Conservation (phyloP, 2,888 invertebrate species). For the Platycnemis pennipes region DNA sequence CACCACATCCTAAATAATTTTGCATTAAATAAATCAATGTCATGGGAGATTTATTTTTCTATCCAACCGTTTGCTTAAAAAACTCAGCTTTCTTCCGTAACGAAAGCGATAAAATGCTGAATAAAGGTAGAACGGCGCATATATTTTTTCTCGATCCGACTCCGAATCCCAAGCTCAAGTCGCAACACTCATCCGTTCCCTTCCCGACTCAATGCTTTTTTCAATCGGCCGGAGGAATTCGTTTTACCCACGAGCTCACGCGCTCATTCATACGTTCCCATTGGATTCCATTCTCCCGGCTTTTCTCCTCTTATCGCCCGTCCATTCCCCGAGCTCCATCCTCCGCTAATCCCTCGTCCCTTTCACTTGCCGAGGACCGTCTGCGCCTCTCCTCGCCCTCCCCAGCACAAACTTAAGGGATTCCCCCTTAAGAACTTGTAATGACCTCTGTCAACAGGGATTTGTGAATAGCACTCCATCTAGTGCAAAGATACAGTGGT, state of each 20-base stretch:
- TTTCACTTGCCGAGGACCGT: neutral
- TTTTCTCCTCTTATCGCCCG: neutral
- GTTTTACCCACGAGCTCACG: neutral
- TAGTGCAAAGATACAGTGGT: too few relatives aligned
- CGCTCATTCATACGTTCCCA: neutral
- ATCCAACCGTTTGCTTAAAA: too few relatives aligned
- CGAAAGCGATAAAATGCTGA: too few relatives aligned
- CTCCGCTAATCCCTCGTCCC: neutral
- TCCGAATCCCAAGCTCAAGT: neutral
- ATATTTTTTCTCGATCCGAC: too few relatives aligned
- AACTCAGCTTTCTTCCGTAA: too few relatives aligned
- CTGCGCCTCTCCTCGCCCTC: neutral
- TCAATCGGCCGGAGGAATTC: constrained; percentile 4
- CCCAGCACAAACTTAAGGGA: neutral
- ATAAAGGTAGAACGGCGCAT: too few relatives aligned
- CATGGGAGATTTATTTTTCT: too few relatives aligned
- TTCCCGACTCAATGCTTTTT: neutral
- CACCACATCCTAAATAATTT: too few relatives aligned
- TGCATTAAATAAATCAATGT: too few relatives aligned
- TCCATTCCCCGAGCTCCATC: neutral
- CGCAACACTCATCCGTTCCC: neutral
- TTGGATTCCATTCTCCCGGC: neutral
- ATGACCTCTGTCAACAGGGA: neutral
- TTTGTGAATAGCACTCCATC: neutral
- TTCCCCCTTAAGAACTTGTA: neutral